Conservation (phyloP, 1,140 invertebrate genomes). For the Drosophila aff. region DNA sequence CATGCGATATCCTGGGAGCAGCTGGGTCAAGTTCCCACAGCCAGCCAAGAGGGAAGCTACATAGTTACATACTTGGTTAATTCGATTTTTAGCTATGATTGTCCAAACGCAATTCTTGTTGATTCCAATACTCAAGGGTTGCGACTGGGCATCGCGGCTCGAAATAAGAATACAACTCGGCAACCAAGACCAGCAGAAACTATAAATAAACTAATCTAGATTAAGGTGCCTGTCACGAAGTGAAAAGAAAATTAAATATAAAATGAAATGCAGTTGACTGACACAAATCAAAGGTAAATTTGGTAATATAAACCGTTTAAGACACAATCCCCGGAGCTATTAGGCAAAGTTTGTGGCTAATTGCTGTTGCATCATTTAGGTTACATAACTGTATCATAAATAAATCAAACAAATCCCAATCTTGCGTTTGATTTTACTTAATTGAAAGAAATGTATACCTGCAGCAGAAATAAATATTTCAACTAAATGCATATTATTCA, state of each 20-base stretch:
- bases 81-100: slow-evolving; percentile 86
- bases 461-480: neutral
- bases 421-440: neutral
- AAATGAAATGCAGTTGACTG: neutral
- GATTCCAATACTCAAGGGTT: slow-evolving; percentile 84
- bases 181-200: slow-evolving; percentile 16
- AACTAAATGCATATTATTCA: neutral
- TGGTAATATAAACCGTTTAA: neutral
- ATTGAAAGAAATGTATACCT: neutral
- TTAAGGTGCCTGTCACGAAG: neutral
- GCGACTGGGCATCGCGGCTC: slow-evolving; percentile 85
- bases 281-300: slow-evolving; percentile 7
- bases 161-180: slow-evolving; percentile 82
- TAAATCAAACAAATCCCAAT: neutral
- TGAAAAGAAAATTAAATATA: neutral
- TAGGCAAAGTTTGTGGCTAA: neutral
- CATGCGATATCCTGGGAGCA: slow-evolving; percentile 44
- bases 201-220: neutral
- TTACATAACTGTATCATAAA: neutral
- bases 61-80: slow-evolving; percentile 68
- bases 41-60: slow-evolving; percentile 4
- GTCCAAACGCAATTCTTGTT: slow-evolving; percentile 85
- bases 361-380: neutral
- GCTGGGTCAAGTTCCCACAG: slow-evolving; percentile 40
- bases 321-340: neutral